These are phyloP conservation scores for Etheostoma nigrum DNA, from an alignment of 2,797 vertebrate species.

Conservation along the genomic window DNA sequence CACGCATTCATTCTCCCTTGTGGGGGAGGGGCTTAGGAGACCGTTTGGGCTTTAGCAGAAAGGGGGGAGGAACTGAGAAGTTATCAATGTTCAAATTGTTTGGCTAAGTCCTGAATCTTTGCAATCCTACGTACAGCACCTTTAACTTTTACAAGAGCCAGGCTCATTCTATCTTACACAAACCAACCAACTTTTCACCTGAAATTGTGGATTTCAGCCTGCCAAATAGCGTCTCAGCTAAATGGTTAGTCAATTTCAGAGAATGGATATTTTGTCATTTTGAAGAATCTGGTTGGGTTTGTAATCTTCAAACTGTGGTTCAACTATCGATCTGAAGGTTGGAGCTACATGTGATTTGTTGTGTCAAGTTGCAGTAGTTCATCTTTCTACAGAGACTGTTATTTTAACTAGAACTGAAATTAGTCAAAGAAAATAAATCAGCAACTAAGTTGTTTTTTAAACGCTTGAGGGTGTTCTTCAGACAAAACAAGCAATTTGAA, in stretches of 20 bases:
- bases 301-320: conserved; percentile 15
- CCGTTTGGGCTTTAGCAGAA: no score
- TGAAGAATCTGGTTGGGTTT: conserved; percentile 18
- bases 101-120: no score
- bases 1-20: no score
- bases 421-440: neutral
- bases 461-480: neutral
- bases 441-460: neutral
- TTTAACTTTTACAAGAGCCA: neutral
- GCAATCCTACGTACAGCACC: no score
- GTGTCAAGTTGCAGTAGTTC: conserved; percentile 4
- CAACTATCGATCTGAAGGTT: conserved; percentile 25
- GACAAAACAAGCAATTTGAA: conserved; percentile 22
- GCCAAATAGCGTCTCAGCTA: conserved; percentile 11
- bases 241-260: neutral
- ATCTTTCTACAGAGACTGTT: neutral
- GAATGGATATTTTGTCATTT: conserved; percentile 1
- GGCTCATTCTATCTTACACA: conserved; percentile 14
- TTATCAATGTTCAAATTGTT: no score
- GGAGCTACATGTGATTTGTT: neutral
- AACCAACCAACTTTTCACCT: neutral
- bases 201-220: neutral
- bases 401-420: neutral
- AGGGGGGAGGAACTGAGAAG: no score
- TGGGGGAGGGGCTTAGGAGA: no score